phyloP scores from a whole-genome alignment of 2,797 vertebrate genomes.

The Balearica regulorum region DNA sequence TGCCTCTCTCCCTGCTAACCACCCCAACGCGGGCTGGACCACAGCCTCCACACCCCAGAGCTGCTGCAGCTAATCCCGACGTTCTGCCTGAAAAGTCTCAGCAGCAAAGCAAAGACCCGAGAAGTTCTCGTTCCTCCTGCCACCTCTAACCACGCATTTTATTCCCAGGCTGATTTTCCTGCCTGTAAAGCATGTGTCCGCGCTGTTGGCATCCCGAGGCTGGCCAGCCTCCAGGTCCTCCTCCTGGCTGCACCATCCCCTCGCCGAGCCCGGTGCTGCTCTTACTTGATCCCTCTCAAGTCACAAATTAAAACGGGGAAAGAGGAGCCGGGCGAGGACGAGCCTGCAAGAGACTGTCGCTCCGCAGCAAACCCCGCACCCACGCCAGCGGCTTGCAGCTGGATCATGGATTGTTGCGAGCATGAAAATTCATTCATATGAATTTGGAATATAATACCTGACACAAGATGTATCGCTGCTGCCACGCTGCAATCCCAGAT shows the following conservation, averaged over 20 bases:
- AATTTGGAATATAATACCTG: conserved; percentile 80
- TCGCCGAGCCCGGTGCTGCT: rapidly evolving
- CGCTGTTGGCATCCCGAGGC: not conserved
- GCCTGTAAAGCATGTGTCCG: not conserved
- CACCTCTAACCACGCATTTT: rapidly evolving
- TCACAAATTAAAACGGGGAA: rapidly evolving
- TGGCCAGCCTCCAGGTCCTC: not conserved
- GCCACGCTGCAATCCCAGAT: conserved; percentile 77
- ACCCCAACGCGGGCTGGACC: rapidly evolving
- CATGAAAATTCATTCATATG: conserved; percentile 75
- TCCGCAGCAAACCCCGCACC: not conserved
- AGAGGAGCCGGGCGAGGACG: not conserved
- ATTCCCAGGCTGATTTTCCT: not conserved
- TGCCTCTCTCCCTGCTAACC: not conserved
- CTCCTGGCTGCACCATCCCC: not conserved
- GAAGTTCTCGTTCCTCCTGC: not conserved
- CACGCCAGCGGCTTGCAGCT: not conserved
- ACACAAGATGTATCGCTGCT: conserved; percentile 74
- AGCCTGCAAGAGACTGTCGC: not conserved
- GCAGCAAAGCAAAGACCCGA: not conserved
- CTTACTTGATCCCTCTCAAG: not conserved
- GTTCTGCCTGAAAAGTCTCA: not conserved
- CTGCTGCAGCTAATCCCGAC: rapidly evolving
- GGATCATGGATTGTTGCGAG: conserved; percentile 43
- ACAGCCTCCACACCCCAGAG: not conserved